Evolutionary conservation across 2,797 vertebrate genomes (phyloP).

Genomic region (Sphenodon punctatus): DNA sequence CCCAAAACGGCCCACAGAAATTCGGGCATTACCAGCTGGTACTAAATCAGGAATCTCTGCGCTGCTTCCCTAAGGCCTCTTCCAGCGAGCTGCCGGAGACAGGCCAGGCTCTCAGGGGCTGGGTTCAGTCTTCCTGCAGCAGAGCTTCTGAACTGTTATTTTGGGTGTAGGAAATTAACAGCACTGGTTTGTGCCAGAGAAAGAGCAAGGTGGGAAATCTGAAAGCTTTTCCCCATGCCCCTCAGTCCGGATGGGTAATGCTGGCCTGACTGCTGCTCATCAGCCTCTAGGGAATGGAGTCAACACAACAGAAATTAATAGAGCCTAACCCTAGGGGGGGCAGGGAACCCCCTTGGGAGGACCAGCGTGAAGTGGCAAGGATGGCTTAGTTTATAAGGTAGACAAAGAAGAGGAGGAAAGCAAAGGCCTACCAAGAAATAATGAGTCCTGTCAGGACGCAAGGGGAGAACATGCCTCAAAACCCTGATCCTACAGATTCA

Average conservation of each 20-base stretch:
- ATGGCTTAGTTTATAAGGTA: not conserved
- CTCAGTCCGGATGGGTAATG: not conserved
- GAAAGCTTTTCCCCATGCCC: accelerated
- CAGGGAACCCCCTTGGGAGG: not conserved
- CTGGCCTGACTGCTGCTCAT: not conserved
- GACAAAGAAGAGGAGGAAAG: not conserved
- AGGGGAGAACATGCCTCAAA: no score
- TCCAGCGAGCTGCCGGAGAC: no score
- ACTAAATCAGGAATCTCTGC: no score
- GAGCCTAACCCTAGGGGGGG: not conserved
- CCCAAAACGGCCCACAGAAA: no score
- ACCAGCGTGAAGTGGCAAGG: not conserved
- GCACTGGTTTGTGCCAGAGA: accelerated
- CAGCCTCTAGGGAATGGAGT: no score
- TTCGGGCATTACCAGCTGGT: no score
- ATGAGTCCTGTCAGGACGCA: no score
- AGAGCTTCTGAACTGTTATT: not conserved
- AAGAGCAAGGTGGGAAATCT: accelerated
- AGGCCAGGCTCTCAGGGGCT: no score
- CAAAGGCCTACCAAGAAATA: not conserved
- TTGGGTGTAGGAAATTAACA: accelerated
- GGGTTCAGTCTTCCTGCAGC: no score
- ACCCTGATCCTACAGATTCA: no score
- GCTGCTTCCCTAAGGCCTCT: no score
- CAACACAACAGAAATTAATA: not conserved